Conservation (phyloP, 2,888 invertebrate genomes). For the Desoria tigrina region DNA sequence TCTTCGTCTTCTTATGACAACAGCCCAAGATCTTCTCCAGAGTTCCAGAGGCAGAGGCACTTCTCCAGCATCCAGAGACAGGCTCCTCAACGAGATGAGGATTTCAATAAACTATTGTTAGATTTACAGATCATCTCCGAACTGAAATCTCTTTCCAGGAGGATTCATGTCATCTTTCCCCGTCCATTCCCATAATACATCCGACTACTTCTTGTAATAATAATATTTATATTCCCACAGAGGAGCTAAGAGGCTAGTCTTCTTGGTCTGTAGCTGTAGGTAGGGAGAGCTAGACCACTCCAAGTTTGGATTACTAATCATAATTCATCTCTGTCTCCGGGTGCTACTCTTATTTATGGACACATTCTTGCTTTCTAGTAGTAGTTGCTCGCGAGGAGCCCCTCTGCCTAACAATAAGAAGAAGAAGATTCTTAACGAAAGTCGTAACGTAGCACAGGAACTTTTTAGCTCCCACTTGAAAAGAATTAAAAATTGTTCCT, state of each 20-base stretch:
- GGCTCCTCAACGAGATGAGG: neutral
- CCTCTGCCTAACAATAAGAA: no score
- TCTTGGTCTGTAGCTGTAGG: no score
- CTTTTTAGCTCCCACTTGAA: conserved; percentile 8
- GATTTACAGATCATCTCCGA: conserved; percentile 25
- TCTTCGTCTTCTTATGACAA: conserved; percentile 21
- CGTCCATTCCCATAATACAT: conserved; percentile 14
- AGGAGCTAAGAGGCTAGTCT: no score
- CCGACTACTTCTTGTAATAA: no score
- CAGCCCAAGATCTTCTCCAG: conserved; percentile 18
- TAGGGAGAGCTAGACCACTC: neutral
- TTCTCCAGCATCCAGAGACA: no score
- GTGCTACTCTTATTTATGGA: conserved; percentile 16
- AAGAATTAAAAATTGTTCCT: conserved; percentile 11
- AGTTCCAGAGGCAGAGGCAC: no score
- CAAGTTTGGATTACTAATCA: conserved; percentile 20
- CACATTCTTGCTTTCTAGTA: conserved; percentile 14
- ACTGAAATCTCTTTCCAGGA: neutral
- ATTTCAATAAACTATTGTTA: conserved; percentile 19
- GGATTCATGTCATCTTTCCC: conserved; percentile 19
- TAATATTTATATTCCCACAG: no score
- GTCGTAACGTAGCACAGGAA: neutral
- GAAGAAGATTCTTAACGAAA: neutral
- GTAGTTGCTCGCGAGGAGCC: no score
- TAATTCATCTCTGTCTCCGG: conserved; percentile 15